Evolutionary conservation across 2,113 vertebrate genomes (phyloP).

Genomic region (Cyprinodon tularosa): DNA sequence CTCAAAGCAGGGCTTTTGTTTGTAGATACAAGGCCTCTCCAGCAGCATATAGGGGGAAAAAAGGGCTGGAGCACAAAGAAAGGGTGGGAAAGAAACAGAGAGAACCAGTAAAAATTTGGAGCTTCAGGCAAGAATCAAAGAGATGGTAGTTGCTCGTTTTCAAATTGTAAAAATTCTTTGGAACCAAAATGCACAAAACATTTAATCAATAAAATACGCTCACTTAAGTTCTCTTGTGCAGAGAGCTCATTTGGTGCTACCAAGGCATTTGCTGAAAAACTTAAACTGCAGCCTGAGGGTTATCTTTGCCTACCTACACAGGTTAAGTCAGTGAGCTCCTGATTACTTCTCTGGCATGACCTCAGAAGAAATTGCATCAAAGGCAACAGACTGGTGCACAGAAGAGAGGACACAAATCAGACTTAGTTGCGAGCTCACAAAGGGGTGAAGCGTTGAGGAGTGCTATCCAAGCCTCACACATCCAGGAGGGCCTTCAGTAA

Average conservation of each 20-base stretch:
- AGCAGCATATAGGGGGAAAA: slow-evolving; percentile 31
- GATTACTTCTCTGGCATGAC: slow-evolving; percentile 20
- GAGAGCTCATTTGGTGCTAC: slow-evolving; percentile 22
- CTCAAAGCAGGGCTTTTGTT: slow-evolving; percentile 40
- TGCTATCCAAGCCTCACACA: slow-evolving; percentile 21
- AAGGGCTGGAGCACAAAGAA: slow-evolving; percentile 47
- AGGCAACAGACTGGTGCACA: slow-evolving; percentile 21
- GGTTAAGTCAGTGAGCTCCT: slow-evolving; percentile 29
- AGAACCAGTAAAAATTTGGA: slow-evolving; percentile 26
- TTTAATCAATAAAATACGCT: slow-evolving; percentile 16
- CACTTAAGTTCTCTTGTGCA: not conserved
- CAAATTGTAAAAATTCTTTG: slow-evolving; percentile 34
- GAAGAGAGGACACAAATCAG: slow-evolving; percentile 9
- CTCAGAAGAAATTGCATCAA: slow-evolving; percentile 20
- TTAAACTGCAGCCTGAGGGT: slow-evolving; percentile 32
- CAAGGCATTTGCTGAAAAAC: slow-evolving; percentile 6
- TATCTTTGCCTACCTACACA: slow-evolving; percentile 29
- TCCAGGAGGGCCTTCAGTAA: not conserved
- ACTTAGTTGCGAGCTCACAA: slow-evolving; percentile 26
- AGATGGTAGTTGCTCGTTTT: slow-evolving; percentile 12
- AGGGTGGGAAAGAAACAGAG: slow-evolving; percentile 60
- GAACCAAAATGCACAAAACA: slow-evolving; percentile 7
- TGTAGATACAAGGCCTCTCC: slow-evolving; percentile 42
- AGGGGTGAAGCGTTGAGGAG: slow-evolving; percentile 24
- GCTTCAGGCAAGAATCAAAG: slow-evolving; percentile 13